Conservation (phyloP, 2,888 invertebrate genomes). For the Zhengitettix transpicula region DNA sequence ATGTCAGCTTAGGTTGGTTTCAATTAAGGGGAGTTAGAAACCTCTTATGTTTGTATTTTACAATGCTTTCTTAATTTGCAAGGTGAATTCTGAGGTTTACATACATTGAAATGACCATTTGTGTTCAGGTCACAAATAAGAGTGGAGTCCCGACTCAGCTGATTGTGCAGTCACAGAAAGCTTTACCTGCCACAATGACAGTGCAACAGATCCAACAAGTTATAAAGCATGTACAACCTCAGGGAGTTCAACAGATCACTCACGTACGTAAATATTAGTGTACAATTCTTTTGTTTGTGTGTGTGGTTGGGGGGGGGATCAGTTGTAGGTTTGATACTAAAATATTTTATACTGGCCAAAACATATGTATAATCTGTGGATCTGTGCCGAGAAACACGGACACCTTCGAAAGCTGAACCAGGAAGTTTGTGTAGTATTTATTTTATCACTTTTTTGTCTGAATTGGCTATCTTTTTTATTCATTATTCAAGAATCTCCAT, state of each 20-base stretch:
- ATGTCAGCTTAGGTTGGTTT: too few species aligned
- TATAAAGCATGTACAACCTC: slow-evolving; percentile 41
- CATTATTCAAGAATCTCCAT: too few species aligned
- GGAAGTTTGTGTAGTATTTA: too few species aligned
- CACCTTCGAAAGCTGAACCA: too few species aligned
- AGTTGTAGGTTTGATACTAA: too few species aligned
- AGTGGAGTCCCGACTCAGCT: slow-evolving; percentile 38
- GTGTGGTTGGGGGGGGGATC: too few species aligned
- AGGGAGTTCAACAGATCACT: slow-evolving; percentile 20
- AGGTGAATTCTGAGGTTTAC: background rate
- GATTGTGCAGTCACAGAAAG: slow-evolving; percentile 51
- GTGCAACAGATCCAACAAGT: slow-evolving; percentile 62
- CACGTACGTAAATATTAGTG: slow-evolving; percentile 5
- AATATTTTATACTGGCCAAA: too few species aligned
- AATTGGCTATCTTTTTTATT: too few species aligned
- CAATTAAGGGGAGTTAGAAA: background rate
- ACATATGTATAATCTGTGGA: too few species aligned
- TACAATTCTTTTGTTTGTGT: too few species aligned
- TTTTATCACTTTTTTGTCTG: too few species aligned
- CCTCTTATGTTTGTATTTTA: slow-evolving; percentile 2
- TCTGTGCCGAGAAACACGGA: too few species aligned
- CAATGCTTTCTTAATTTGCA: background rate
- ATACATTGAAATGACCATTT: background rate
- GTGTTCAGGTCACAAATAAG: slow-evolving; percentile 16
- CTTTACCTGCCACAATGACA: slow-evolving; percentile 43